These are phyloP conservation scores for Burhinus oedicnemus DNA, from an alignment of 2,113 vertebrate genomes.

Conservation along the genomic window DNA sequence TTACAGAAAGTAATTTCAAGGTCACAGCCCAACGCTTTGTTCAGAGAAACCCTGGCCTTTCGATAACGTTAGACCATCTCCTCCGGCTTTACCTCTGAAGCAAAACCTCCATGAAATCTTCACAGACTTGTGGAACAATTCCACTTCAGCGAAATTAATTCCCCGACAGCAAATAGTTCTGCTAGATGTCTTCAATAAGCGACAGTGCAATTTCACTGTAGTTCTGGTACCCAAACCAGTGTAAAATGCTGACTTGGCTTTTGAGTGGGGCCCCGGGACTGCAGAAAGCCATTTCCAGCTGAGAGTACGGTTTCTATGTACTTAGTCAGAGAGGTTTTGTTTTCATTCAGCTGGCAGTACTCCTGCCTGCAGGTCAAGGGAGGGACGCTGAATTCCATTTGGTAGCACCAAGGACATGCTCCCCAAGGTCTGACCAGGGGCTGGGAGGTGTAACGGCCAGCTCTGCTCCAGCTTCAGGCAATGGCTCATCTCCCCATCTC, in stretches of 20 bases:
- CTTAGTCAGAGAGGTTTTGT: neutral
- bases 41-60: neutral
- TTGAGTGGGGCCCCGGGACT: neutral
- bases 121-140: neutral
- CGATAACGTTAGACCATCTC: neutral
- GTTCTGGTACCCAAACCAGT: neutral
- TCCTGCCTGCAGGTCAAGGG: neutral
- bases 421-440: fast-evolving
- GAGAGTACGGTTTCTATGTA: neutral
- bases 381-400: fast-evolving
- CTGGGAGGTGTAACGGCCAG: fast-evolving
- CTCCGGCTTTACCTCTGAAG: neutral
- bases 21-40: neutral
- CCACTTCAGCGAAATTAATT: neutral
- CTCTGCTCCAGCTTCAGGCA: neutral
- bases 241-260: conserved; percentile 44
- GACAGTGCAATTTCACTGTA: neutral
- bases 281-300: conserved; percentile 35
- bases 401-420: fast-evolving
- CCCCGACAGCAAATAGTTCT: neutral
- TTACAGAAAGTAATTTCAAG: neutral
- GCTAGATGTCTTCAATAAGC: neutral
- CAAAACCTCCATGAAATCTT: neutral
- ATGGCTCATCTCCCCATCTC: neutral
- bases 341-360: neutral